phyloP scores from a whole-genome alignment of 2,888 invertebrate species.

The Antheraea yamamai region DNA sequence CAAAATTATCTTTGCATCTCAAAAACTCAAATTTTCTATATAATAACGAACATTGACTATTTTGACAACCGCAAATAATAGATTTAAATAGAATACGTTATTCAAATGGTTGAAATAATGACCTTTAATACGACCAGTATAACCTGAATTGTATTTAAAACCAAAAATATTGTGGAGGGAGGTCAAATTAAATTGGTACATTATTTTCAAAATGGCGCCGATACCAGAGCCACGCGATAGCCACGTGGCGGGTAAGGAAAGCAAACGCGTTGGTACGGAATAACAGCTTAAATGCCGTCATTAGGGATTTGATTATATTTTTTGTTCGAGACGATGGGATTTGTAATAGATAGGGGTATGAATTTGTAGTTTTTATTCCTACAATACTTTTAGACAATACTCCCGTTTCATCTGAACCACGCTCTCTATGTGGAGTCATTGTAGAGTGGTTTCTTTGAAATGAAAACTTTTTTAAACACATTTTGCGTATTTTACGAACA shows the following conservation, averaged over 20 bases:
- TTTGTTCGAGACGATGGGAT: conserved; percentile 54
- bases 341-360: conserved; percentile 71
- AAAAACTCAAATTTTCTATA: conserved; percentile 22
- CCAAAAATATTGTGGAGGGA: background rate
- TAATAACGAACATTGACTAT: conserved; percentile 18
- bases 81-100: conserved; percentile 51
- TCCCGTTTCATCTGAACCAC: too few species aligned
- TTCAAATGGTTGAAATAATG: conserved; percentile 74
- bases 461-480: too few species aligned
- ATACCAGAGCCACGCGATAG: conserved; percentile 70
- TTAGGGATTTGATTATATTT: conserved; percentile 72
- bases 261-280: conserved; percentile 74
- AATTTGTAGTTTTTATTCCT: conserved; percentile 22
- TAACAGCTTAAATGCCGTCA: conserved; percentile 76
- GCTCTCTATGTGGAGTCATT: too few species aligned
- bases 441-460: too few species aligned
- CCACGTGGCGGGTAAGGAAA: conserved; percentile 71
- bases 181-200: conserved; percentile 41
- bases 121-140: conserved; percentile 50
- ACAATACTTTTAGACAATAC: background rate
- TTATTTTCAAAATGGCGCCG: conserved; percentile 61
- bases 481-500: too few species aligned
- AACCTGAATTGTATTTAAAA: conserved; percentile 20
- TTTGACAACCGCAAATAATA: conserved; percentile 19
- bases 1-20: conserved; percentile 20